phyloP scores from a whole-genome alignment of 2,797 vertebrate genomes.

The Oreochromis grahami region DNA sequence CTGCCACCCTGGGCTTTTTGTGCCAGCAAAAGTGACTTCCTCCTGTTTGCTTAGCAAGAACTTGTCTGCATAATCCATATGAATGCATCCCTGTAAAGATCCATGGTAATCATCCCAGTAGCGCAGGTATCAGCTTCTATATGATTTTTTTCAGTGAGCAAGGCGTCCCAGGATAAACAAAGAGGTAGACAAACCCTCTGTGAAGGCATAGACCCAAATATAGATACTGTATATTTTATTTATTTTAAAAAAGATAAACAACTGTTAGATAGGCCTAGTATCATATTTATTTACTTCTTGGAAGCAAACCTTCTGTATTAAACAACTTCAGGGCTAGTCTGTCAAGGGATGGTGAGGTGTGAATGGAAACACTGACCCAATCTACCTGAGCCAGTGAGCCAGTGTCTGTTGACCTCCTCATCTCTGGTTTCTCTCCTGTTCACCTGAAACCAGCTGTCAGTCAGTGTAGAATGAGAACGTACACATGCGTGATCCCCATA shows the following conservation, averaged over 20 bases:
- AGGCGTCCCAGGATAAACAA: neutral
- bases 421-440: conserved; percentile 63
- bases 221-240: neutral
- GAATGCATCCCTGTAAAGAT: conserved; percentile 8
- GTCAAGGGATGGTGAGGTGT: conserved; percentile 41
- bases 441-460: conserved; percentile 62
- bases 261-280: neutral
- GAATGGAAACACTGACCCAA: conserved; percentile 69
- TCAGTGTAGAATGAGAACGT: conserved; percentile 7
- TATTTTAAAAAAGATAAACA: neutral
- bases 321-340: neutral
- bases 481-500: conserved; percentile 11
- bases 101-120: neutral
- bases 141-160: neutral
- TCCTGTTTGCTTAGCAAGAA: conserved; percentile 4
- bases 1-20: conserved; percentile 17
- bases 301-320: neutral
- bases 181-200: conserved; percentile 8
- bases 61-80: conserved; percentile 43
- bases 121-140: conserved; percentile 1
- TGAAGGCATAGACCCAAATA: neutral
- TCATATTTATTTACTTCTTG: neutral
- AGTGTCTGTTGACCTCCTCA: conserved; percentile 45
- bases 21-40: conserved; percentile 18
- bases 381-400: conserved; percentile 54